phyloP scores from a whole-genome alignment of 2,888 invertebrate genomes.

The Kuschelorhynchus macadamiae region DNA sequence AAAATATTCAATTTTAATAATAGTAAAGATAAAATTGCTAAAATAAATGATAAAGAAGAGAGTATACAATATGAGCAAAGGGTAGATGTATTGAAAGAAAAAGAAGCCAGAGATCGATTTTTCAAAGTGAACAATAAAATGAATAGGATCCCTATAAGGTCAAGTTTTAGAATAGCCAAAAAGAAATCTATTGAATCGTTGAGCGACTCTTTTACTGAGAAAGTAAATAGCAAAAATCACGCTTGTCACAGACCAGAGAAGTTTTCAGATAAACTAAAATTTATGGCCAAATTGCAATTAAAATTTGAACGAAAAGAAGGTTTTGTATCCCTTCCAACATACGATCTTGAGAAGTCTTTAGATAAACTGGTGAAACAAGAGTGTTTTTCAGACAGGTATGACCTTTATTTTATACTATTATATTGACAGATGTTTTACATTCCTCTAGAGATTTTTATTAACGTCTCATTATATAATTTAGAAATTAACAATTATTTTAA shows the following conservation, averaged over 20 bases:
- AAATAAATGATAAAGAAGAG: not conserved
- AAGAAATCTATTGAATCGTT: slow-evolving; percentile 61
- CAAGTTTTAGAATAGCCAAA: slow-evolving; percentile 63
- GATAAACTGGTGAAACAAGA: slow-evolving; percentile 17
- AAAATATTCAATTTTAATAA: slow-evolving; percentile 21
- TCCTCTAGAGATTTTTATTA: no score
- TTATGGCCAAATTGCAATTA: slow-evolving; percentile 61
- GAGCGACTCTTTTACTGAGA: slow-evolving; percentile 57
- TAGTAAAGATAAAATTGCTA: not conserved
- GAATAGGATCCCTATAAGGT: slow-evolving; percentile 59
- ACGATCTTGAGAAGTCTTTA: slow-evolving; percentile 18
- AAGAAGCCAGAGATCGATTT: slow-evolving; percentile 11
- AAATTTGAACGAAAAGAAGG: slow-evolving; percentile 54
- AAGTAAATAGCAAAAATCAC: slow-evolving; percentile 52
- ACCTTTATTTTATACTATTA: not conserved
- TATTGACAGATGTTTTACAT: no score
- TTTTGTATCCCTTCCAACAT: slow-evolving; percentile 10
- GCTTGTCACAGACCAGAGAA: slow-evolving; percentile 46
- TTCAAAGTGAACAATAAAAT: slow-evolving; percentile 46
- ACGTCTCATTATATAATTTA: no score
- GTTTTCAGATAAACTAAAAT: slow-evolving; percentile 61
- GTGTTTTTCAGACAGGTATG: slow-evolving; percentile 10
- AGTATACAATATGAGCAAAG: not conserved
- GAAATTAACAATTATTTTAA: not conserved
- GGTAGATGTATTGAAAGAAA: slow-evolving; percentile 16